Percentiles rank a stretch among this genome's conserved stretches.
These are phyloP conservation scores for Ceratina australensis DNA, from an alignment of 1,140 invertebrate species.

Conservation along the genomic window DNA sequence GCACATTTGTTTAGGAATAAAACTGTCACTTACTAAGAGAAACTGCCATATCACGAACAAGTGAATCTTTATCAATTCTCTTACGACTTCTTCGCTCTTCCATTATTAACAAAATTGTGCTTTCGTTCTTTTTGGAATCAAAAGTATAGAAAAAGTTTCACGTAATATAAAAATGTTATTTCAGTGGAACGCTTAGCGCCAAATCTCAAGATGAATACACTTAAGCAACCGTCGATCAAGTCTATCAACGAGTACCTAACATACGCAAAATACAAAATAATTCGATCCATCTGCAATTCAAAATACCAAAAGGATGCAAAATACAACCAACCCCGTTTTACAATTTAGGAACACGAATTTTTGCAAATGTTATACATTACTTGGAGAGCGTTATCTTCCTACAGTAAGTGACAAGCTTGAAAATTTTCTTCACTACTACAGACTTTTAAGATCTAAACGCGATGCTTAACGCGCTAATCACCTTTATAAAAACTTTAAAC, in stretches of 20 bases:
- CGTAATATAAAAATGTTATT: neutral
- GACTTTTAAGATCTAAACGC: neutral
- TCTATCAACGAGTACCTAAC: neutral
- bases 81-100: slow-evolving; percentile 37
- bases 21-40: slow-evolving; percentile 50
- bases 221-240: neutral
- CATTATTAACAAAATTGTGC: neutral
- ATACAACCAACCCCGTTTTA: too few species aligned
- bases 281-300: neutral
- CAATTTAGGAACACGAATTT: neutral
- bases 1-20: neutral
- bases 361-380: slow-evolving; percentile 7
- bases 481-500: neutral
- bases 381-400: neutral
- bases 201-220: neutral
- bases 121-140: neutral
- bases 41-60: slow-evolving; percentile 39
- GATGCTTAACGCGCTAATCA: neutral
- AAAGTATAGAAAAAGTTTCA: neutral
- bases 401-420: neutral
- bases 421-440: neutral
- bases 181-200: neutral
- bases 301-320: neutral
- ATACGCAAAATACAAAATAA: neutral
- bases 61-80: slow-evolving; percentile 37